Evolutionary conservation across 2,888 invertebrate species (phyloP), one percentile per base, ranked within the genome.

Genomic region (Andrena marginata): DNA sequence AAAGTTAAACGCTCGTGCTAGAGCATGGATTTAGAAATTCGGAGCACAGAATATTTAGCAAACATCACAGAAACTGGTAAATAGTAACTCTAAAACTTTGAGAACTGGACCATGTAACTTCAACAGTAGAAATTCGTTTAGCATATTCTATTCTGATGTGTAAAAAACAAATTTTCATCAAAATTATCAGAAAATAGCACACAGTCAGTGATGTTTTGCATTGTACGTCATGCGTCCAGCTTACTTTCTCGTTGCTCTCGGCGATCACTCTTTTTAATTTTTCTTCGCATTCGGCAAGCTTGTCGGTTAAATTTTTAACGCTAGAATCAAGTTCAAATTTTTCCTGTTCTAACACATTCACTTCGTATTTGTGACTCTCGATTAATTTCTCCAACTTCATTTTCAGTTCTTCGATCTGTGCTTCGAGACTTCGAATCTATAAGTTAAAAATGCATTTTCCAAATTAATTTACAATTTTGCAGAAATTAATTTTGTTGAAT

Each of bases 221-320:
- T 77, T 76, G 76, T 84, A 86, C 79, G 79, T 75, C 77, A 73
- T 83, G 69, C 56, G 67, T 69, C 59, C 76, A 75, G 60, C 86
- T 89, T 87, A 93, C 92, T 88, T 93, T 93, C n/a, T 87, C 88
- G 67, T 92, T 92, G 70, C 88, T 91, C 81, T 93, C 92, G n/a
- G 87, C 84, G 42, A 93, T 91, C 16, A 89, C 86, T 70, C 90
- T 88, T 77, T 91, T 92, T 3, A 93, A 89, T 59, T 90, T 89
- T 83, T 92, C 92, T 56, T 93, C 91, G 65, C 90, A 90, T 81
- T 93, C 91, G 8, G 86, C 87, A n/a, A 73, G 69, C 35, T 78
- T 78, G 10, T 77, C 69, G 3, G 73, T 77, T 68, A 89, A 77
- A 64, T 86, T 70, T 23, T 4, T n/a, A 2, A 88, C 20, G 59